These are phyloP conservation scores for Rhogogaster chlorosoma DNA, from an alignment of 2,888 invertebrate genomes.

Conservation along the genomic window DNA sequence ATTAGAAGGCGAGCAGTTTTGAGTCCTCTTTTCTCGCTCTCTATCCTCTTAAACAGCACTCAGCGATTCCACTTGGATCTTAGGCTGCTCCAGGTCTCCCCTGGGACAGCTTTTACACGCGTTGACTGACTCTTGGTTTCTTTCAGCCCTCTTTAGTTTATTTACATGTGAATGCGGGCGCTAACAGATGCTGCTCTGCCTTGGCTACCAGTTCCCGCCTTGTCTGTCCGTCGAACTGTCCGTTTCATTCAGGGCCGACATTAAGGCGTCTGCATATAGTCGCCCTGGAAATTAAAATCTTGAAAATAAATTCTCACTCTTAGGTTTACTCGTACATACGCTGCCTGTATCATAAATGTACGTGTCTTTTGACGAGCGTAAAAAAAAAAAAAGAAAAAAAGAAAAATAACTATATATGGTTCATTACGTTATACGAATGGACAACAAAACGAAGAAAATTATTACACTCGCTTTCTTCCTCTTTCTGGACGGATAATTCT, in stretches of 20 bases:
- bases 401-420: not conserved
- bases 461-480: not conserved
- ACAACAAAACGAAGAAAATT: not conserved
- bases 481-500: not conserved
- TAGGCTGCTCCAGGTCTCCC: not conserved
- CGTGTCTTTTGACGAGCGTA: not conserved
- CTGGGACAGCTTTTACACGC: conserved; percentile 49
- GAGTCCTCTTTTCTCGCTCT: not conserved
- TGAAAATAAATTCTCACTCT: not conserved
- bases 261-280: not conserved
- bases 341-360: not conserved
- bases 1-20: not conserved
- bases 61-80: conserved; percentile 16
- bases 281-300: not conserved
- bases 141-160: conserved; percentile 61
- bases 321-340: not conserved
- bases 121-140: conserved; percentile 46
- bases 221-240: conserved; percentile 53
- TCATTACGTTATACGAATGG: not conserved
- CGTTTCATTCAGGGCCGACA: conserved; percentile 52
- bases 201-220: conserved; percentile 65
- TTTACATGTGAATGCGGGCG: conserved; percentile 75
- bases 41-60: conserved; percentile 7
- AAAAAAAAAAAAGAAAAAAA: not conserved
- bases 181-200: conserved; percentile 73